Conservation (phyloP, 2,797 vertebrate species). For the Characodon lateralis region DNA sequence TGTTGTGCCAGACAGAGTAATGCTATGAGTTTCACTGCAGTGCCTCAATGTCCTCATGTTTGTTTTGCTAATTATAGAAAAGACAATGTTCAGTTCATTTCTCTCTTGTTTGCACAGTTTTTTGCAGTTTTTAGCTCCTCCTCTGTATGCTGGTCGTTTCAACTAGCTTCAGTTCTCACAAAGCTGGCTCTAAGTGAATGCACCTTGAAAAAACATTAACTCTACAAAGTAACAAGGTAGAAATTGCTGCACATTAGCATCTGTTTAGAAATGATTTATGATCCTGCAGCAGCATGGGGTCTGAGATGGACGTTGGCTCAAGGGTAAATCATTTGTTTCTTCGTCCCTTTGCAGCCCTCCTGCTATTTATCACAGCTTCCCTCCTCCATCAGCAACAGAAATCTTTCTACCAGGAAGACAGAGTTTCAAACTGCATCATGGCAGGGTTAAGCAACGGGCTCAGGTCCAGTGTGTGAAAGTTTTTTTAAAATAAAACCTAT, state of each 20-base stretch:
- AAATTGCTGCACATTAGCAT: constrained; percentile 37
- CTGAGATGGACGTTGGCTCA: constrained; percentile 13
- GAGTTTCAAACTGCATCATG: constrained; percentile 14
- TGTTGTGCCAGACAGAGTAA: background rate
- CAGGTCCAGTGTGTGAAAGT: constrained; percentile 11
- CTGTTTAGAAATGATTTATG: constrained; percentile 50
- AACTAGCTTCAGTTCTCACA: background rate
- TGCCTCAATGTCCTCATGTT: background rate
- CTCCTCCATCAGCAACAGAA: constrained; percentile 30
- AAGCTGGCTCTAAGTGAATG: constrained; percentile 3
- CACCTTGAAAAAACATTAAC: constrained; percentile 20
- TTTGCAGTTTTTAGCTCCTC: background rate
- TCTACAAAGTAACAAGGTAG: constrained; percentile 10
- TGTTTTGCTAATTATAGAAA: constrained; percentile 15
- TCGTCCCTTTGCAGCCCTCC: constrained; percentile 16
- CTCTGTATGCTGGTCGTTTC: background rate
- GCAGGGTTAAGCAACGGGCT: constrained; percentile 27
- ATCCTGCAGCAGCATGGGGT: constrained; percentile 40
- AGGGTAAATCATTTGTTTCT: constrained; percentile 35
- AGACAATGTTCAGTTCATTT: background rate
- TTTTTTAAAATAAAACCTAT: constrained; percentile 20
- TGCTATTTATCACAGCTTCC: constrained; percentile 33
- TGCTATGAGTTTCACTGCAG: constrained; percentile 9
- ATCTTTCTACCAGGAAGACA: constrained; percentile 27
- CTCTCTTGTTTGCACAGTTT: background rate